Evolutionary conservation across 2,888 invertebrate species (phyloP), one percentile per base, ranked within the genome.

Genomic region (Euzophera pinguis): DNA sequence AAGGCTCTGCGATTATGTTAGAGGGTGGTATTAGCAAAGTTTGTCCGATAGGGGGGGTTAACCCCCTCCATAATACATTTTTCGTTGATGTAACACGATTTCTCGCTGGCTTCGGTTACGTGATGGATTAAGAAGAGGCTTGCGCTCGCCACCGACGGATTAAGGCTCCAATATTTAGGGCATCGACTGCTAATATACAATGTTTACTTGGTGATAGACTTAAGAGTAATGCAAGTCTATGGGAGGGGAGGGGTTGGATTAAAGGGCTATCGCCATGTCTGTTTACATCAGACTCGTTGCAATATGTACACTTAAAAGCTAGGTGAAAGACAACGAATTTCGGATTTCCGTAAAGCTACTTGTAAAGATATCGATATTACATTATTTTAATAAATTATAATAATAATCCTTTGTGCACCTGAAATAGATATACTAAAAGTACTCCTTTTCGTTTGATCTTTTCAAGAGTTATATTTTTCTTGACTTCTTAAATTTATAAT

Each of bases 21-120:
- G 89, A 80, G 89, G 89, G 90, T 90, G 89, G 90, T 90, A 89
- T 90, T 90, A 90, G 89, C 87, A 84, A 90, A 90, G 89, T 90
- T 90, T 88, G 89, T 87, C 88, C 88, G 89, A 89, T 89, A 77
- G 78, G 76, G 80, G 78, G 79, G 73, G 65, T 65, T 51, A 43
- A 43, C 68, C 73, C 73, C 81, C 75, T 73, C 74, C 78, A 86
- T 91, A 90, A 90, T 91, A 91, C 89, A 91, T 91, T 91, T 91
- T 90, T 90, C 91, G 91, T 90, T 89, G 90, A 90, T 91, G 90
- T 90, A 90, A 90, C 90, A 89, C 90, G 90, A 90, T 90, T 90
- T 91, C 89, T 86, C 87, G 89, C 84, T 82, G 89, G 84, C 83
- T 84, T 82, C 83, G 81, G 86, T 90, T 91, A 90, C 91, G 91